A percentile compares a stretch with the other conserved stretches of the same genome.
Evolutionary conservation across 2,113 vertebrate species (phyloP).

Genomic region (Hepsetus odoe): DNA sequence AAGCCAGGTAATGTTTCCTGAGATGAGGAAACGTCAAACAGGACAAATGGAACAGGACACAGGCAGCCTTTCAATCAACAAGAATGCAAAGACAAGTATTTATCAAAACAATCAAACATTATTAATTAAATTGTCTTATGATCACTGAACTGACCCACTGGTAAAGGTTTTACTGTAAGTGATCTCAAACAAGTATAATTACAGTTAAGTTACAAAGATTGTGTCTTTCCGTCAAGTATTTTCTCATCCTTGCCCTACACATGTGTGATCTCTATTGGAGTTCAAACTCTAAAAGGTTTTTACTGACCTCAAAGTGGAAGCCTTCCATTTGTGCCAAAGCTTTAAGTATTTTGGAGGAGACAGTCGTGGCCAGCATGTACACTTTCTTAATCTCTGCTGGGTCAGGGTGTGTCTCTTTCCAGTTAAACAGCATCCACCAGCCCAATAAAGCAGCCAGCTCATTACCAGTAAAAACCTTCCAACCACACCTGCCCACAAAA

Average conservation of each 20-base stretch:
- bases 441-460: conserved; percentile 91
- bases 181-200: neutral
- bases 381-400: conserved; percentile 72
- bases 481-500: conserved; percentile 72
- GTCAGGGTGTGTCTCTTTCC: conserved; percentile 76
- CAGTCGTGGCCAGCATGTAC: conserved; percentile 92
- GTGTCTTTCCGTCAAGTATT: no score
- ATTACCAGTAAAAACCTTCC: conserved; percentile 95
- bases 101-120: neutral
- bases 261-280: no score
- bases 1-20: conserved; percentile 97
- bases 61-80: conserved; percentile 37
- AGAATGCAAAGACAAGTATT: conserved; percentile 8
- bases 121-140: neutral
- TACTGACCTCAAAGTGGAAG: conserved; percentile 87
- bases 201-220: neutral
- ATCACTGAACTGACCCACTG: neutral
- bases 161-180: neutral
- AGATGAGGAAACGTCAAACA: conserved; percentile 51
- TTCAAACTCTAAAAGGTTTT: neutral
- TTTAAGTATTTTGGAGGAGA: conserved; percentile 91
- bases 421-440: conserved; percentile 94
- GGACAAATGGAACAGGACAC: conserved; percentile 48
- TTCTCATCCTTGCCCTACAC: no score
- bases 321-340: conserved; percentile 86